Evolutionary conservation across 2,888 invertebrate species (phyloP).

Genomic region (Melanostoma scalare): DNA sequence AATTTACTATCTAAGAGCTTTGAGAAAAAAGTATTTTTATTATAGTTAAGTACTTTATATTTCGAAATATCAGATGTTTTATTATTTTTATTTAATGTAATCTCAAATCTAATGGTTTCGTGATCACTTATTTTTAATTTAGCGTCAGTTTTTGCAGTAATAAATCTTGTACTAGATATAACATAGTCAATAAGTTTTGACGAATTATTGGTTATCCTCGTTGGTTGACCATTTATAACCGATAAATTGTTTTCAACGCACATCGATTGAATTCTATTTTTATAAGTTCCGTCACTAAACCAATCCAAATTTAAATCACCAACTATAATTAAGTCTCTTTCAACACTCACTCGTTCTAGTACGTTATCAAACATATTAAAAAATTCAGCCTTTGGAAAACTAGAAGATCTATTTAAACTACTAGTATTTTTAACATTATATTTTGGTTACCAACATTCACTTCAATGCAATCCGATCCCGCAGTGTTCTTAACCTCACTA

Average conservation of each 20-base stretch:
- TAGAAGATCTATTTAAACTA: background rate
- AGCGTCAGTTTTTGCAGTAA: background rate
- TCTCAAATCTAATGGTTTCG: constrained; percentile 7
- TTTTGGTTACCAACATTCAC: too few relatives aligned
- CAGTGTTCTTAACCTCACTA: background rate
- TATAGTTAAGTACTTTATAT: background rate
- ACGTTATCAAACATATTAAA: background rate
- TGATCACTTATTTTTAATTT: constrained; percentile 7
- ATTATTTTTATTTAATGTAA: background rate
- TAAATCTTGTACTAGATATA: too few relatives aligned
- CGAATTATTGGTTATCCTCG: too few relatives aligned
- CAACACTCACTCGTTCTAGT: background rate
- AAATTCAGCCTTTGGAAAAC: background rate
- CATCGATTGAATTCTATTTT: background rate
- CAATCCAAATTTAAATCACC: constrained; percentile 3
- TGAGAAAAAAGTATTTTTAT: constrained; percentile 7
- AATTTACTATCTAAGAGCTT: background rate
- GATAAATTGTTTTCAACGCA: too few relatives aligned
- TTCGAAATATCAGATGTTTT: background rate
- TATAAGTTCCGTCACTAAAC: constrained; percentile 3
- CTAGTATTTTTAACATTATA: background rate
- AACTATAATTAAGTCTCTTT: background rate
- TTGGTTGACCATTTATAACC: too few relatives aligned
- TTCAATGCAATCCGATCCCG: too few relatives aligned
- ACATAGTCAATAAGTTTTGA: too few relatives aligned